Evolutionary conservation across 37 sponge, comb jelly and placozoan species (phyloP), one percentile per base, ranked within the genome.

Genomic region (Chondrosia reniformis): DNA sequence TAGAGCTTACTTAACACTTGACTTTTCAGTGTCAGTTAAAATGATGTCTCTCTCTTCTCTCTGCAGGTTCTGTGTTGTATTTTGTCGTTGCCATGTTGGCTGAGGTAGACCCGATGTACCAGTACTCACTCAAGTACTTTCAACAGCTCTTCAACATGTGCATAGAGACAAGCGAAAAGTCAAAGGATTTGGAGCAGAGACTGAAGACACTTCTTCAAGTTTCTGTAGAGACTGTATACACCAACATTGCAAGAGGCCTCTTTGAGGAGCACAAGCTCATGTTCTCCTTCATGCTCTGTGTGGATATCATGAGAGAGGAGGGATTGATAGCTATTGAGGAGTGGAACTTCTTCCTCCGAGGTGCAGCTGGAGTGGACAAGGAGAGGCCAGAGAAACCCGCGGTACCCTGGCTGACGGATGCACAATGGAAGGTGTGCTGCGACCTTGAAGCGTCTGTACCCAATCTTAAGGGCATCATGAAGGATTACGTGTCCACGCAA

Each of bases 71-170:
- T 37, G 90, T 99, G 40, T 91, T 99, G 85, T 99, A 93, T 81
- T 99, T 99, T 85, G 96, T 95, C 25, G 92, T 96, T 22, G 96
- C 99, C 17, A 85, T 80, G 0, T 80, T 99, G 75, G 92, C 94
- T 44, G 96, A 96, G 56, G 87, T 99, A 9, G 99, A 99, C 71
- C 96, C 99, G 0, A 99, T 99, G 99, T 99, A 99, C 87, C 99
- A 99, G 77, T 99, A 85, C 88, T 99, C 99, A 21, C 92, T 99
- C 43, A 96, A 99, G 77, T 99, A 96, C 69, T 99, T 99, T 88
- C 67, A 66, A 44, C 72, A 88, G 76, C 69, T 96, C 33, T 98
- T 98, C 79, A 95, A 90, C 41, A 58, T 44, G 24, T 95, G 97
- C 54, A 98, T 98, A 55, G 96, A 98, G 82, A 89, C 81, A 44